phyloP scores from a whole-genome alignment of 2,888 invertebrate genomes.

The Xestia c-nigrum region DNA sequence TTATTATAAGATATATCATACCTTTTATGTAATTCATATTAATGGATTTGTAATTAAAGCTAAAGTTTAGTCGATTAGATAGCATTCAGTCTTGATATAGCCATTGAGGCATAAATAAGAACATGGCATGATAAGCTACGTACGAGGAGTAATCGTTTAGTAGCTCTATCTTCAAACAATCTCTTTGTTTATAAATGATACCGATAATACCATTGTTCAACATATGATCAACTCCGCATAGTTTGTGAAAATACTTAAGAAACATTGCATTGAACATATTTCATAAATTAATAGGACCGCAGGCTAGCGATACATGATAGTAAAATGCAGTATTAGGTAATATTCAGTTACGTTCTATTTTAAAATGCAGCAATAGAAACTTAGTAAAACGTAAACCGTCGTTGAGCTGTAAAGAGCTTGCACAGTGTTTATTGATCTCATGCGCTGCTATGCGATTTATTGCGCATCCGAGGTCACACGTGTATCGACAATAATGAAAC shows the following conservation, averaged over 20 bases:
- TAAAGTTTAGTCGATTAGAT: slow-evolving; percentile 12
- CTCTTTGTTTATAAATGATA: slow-evolving; percentile 73
- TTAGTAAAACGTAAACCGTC: slow-evolving; percentile 13
- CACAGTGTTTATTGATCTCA: slow-evolving; percentile 49
- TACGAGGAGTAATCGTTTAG: slow-evolving; percentile 47
- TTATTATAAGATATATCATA: slow-evolving; percentile 17
- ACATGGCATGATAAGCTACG: slow-evolving; percentile 56
- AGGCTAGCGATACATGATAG: slow-evolving; percentile 19
- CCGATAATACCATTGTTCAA: slow-evolving; percentile 74
- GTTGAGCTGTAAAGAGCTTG: slow-evolving; percentile 32
- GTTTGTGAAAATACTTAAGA: slow-evolving; percentile 65
- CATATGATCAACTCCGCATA: slow-evolving; percentile 66
- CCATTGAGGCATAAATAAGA: slow-evolving; percentile 31
- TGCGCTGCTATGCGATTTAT: slow-evolving; percentile 65
- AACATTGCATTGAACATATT: slow-evolving; percentile 36
- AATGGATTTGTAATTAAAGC: background rate
- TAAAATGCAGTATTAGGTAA: slow-evolving; percentile 14
- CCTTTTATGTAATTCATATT: background rate
- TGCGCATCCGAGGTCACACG: slow-evolving; percentile 80
- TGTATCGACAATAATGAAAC: slow-evolving; percentile 78
- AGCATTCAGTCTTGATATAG: slow-evolving; percentile 12
- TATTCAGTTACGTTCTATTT: slow-evolving; percentile 7
- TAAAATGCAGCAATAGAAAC: slow-evolving; percentile 15
- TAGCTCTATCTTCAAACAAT: slow-evolving; percentile 68
- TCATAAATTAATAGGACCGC: slow-evolving; percentile 22